Conservation (phyloP, 2,888 invertebrate species). For the Agrilus cyanescens region DNA sequence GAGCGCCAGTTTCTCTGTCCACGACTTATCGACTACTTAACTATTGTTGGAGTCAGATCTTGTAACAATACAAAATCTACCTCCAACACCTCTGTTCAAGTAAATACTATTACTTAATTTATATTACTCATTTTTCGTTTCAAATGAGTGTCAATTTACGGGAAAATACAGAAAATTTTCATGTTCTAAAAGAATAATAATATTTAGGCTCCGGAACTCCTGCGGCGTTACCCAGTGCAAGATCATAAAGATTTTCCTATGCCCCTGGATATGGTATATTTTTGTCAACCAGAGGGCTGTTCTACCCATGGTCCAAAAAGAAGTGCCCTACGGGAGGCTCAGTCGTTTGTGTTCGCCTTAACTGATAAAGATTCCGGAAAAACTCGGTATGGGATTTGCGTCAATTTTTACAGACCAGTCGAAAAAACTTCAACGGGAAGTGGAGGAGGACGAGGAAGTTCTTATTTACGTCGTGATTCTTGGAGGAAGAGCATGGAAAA, state of each 20-base stretch:
- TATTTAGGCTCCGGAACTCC: conserved; percentile 76
- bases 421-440: conserved; percentile 43
- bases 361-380: conserved; percentile 98
- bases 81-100: conserved; percentile 69
- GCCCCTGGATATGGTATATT: conserved; percentile 97
- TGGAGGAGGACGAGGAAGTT: conserved; percentile 36
- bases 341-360: conserved; percentile 94
- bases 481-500: conserved; percentile 89
- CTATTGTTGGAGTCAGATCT: conserved; percentile 88
- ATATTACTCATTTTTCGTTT: no score
- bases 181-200: conserved; percentile 18
- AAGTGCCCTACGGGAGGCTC: conserved; percentile 75
- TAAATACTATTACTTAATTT: conserved; percentile 27
- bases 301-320: conserved; percentile 81
- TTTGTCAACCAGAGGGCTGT: conserved; percentile 99
- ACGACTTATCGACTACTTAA: conserved; percentile 88
- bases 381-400: conserved; percentile 92
- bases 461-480: conserved; percentile 66
- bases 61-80: conserved; percentile 49
- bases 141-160: no score
- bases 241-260: conserved; percentile 96
- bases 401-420: conserved; percentile 93
- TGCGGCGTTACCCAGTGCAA: conserved; percentile 88
- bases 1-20: conserved; percentile 77
- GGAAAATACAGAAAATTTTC: no score